A percentile compares a stretch with the other conserved stretches of the same genome.
phyloP scores from a whole-genome alignment of 2,888 invertebrate species.

The Erynnis tages region DNA sequence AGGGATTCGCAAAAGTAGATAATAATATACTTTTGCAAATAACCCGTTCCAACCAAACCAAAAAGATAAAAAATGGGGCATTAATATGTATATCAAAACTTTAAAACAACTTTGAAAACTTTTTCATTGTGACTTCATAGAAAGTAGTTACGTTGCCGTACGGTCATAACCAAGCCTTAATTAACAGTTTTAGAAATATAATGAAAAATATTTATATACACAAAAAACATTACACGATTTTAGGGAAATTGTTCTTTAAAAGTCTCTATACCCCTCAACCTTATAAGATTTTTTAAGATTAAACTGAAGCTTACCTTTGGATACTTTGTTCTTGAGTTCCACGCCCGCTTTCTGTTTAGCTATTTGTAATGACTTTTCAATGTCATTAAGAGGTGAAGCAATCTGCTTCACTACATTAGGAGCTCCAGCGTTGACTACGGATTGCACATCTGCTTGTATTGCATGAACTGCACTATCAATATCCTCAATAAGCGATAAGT shows the following conservation, averaged over 20 bases:
- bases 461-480: slow-evolving; percentile 60
- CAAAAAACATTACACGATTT: no score
- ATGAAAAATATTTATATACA: no score
- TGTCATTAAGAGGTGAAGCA: slow-evolving; percentile 50
- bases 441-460: slow-evolving; percentile 56
- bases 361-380: slow-evolving; percentile 51
- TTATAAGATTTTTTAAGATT: not conserved
- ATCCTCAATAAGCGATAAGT: slow-evolving; percentile 53
- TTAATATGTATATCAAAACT: slow-evolving; percentile 54
- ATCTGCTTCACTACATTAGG: slow-evolving; percentile 46
- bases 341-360: slow-evolving; percentile 38
- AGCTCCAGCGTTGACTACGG: slow-evolving; percentile 48
- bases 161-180: no score
- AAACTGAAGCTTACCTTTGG: slow-evolving; percentile 49
- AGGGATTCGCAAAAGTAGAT: no score
- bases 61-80: slow-evolving; percentile 33
- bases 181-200: no score
- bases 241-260: no score
- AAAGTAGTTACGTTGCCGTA: no score
- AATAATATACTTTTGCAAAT: no score
- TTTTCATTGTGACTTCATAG: no score
- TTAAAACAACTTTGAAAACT: no score
- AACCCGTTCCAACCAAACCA: no score
- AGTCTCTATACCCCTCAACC: no score
- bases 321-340: slow-evolving; percentile 37